phyloP scores from a whole-genome alignment of 1,140 invertebrate species.

The Episyrphus balteatus region DNA sequence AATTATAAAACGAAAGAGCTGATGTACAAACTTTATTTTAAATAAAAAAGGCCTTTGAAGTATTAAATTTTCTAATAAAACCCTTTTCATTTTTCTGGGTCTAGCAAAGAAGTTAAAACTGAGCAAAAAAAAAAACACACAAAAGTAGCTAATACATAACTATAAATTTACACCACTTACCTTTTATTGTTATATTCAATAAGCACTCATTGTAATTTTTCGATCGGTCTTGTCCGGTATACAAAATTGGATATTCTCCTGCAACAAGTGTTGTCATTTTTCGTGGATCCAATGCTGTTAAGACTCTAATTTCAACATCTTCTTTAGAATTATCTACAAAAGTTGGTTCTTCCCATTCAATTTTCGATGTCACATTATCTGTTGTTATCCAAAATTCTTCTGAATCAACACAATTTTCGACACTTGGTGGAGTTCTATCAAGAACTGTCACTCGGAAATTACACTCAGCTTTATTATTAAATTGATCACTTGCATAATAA shows the following conservation, averaged over 20 bases:
- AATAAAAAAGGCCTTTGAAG: too few relatives aligned
- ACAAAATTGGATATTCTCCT: conserved; percentile 36
- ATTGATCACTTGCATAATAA: conserved; percentile 43
- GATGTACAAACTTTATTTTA: too few relatives aligned
- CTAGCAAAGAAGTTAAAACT: too few relatives aligned
- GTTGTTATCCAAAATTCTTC: conserved; percentile 40
- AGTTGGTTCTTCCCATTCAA: conserved; percentile 53
- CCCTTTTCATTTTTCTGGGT: too few relatives aligned
- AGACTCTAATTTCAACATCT: neutral
- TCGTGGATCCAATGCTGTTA: neutral
- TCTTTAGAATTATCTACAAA: conserved; percentile 57
- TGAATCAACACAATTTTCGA: conserved; percentile 52
- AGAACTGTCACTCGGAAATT: conserved; percentile 40
- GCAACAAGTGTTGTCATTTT: neutral
- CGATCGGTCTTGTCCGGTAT: conserved; percentile 46
- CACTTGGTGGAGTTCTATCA: conserved; percentile 50
- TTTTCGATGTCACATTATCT: conserved; percentile 19
- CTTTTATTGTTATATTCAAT: conserved; percentile 47
- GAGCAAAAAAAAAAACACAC: too few relatives aligned
- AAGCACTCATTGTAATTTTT: conserved; percentile 50
- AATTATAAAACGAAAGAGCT: too few relatives aligned
- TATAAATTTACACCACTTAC: too few relatives aligned
- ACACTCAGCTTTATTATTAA: conserved; percentile 44
- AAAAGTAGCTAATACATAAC: too few relatives aligned
- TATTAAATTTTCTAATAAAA: too few relatives aligned